Evolutionary conservation across 2,888 invertebrate genomes (phyloP).

Genomic region (Crematogaster levior): DNA sequence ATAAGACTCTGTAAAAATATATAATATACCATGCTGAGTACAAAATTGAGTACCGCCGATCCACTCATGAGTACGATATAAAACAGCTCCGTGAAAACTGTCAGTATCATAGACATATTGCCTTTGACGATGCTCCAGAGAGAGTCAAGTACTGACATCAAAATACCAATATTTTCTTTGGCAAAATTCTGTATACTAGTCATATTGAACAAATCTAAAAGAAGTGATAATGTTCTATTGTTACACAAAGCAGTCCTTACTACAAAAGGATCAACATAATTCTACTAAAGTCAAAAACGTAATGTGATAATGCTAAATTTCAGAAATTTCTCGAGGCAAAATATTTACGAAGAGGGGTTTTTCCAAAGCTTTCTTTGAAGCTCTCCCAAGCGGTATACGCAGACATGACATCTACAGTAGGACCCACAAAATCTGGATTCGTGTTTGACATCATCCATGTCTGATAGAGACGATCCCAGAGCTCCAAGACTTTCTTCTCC

Average conservation of each 20-base stretch:
- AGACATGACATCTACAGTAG: conserved; percentile 91
- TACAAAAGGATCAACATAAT: not conserved
- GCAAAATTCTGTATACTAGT: conserved; percentile 92
- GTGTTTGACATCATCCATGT: conserved; percentile 93
- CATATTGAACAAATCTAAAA: conserved; percentile 90
- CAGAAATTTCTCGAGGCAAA: conserved; percentile 32
- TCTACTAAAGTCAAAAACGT: not conserved
- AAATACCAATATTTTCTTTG: conserved; percentile 95
- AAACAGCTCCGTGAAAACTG: conserved; percentile 94
- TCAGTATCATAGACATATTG: conserved; percentile 94
- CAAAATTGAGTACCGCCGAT: conserved; percentile 95
- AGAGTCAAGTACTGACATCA: conserved; percentile 94
- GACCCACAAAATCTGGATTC: conserved; percentile 88
- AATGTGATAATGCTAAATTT: not conserved
- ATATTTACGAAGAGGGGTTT: conserved; percentile 89
- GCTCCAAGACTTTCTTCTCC: conserved; percentile 95
- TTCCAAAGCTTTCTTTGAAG: conserved; percentile 90
- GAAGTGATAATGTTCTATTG: not conserved
- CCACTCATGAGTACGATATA: conserved; percentile 96
- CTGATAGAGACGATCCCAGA: conserved; percentile 98
- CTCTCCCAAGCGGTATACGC: conserved; percentile 91
- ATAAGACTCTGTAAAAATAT: conserved; percentile 38
- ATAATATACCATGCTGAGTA: conserved; percentile 92
- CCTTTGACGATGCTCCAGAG: conserved; percentile 96
- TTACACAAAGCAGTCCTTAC: not conserved